Conservation (phyloP, 2,113 vertebrate genomes). For the Albula goreensis region DNA sequence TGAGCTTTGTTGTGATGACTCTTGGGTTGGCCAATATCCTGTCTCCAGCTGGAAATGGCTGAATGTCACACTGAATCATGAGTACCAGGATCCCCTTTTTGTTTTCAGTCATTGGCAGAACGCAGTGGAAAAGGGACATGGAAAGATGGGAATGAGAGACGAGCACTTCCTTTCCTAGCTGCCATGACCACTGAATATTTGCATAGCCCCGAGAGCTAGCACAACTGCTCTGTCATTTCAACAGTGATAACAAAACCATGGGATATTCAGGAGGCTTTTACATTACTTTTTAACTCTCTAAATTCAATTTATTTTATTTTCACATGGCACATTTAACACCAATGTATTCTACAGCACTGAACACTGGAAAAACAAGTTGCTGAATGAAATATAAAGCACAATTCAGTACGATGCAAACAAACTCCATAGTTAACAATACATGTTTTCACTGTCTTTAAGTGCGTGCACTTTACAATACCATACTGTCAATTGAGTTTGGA, state of each 20-base stretch:
- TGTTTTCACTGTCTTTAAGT: no score
- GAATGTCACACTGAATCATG: background rate
- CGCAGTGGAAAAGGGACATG: background rate
- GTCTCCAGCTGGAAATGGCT: constrained; percentile 36
- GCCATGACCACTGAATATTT: background rate
- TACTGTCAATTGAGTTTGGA: no score
- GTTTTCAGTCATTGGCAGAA: background rate
- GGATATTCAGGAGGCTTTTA: background rate
- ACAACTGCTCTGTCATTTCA: background rate
- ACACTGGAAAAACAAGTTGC: no score
- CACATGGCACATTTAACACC: background rate
- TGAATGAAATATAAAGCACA: no score
- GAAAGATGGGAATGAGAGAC: background rate
- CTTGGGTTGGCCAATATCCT: constrained; percentile 41
- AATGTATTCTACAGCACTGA: background rate
- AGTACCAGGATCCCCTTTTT: background rate
- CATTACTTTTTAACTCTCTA: background rate
- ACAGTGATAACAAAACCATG: background rate
- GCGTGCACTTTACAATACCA: no score
- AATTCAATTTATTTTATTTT: background rate
- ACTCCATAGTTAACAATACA: no score
- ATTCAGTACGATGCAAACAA: no score
- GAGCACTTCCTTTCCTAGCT: background rate
- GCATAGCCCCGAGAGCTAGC: background rate
- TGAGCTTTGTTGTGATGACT: constrained; percentile 42